phyloP scores from a whole-genome alignment of 2,888 invertebrate species.

The Campopleginae sp. region DNA sequence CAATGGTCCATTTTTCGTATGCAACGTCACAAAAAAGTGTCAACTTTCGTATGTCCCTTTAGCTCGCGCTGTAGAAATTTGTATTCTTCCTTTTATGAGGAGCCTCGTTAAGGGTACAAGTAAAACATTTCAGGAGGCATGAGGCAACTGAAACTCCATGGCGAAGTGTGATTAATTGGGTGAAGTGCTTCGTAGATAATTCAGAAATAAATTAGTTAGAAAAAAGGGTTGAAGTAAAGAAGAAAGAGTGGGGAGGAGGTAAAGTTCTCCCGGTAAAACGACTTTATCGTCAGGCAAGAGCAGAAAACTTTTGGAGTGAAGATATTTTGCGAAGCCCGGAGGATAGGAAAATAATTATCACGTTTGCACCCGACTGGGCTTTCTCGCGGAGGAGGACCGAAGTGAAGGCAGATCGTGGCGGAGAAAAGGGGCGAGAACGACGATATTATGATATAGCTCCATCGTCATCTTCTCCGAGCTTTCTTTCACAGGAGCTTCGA shows the following conservation, averaged over 20 bases:
- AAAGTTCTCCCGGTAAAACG: slow-evolving; percentile 46
- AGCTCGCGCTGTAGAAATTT: background rate
- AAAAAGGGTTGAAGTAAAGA: background rate
- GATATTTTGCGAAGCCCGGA: slow-evolving; percentile 36
- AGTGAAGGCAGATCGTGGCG: background rate
- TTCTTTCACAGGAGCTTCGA: slow-evolving; percentile 29
- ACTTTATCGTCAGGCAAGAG: slow-evolving; percentile 38
- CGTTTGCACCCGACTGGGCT: slow-evolving; percentile 47
- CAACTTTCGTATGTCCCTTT: background rate
- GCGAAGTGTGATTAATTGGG: slow-evolving; percentile 1
- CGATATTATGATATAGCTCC: slow-evolving; percentile 41
- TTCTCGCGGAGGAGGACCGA: background rate
- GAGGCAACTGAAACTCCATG: background rate
- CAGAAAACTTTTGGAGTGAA: slow-evolving; percentile 57
- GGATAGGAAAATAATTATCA: slow-evolving; percentile 63
- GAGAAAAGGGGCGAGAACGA: slow-evolving; percentile 10
- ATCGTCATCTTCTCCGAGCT: slow-evolving; percentile 5
- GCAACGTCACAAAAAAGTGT: background rate
- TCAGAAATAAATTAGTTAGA: slow-evolving; percentile 13
- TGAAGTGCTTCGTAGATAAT: slow-evolving; percentile 3
- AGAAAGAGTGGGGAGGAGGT: slow-evolving; percentile 7
- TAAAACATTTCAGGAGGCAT: background rate
- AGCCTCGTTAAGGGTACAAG: background rate
- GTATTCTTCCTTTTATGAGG: background rate
- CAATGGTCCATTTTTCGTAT: background rate